Conservation (phyloP, 64 coral and sea anemone genomes). For the Stylophora pistillata region DNA sequence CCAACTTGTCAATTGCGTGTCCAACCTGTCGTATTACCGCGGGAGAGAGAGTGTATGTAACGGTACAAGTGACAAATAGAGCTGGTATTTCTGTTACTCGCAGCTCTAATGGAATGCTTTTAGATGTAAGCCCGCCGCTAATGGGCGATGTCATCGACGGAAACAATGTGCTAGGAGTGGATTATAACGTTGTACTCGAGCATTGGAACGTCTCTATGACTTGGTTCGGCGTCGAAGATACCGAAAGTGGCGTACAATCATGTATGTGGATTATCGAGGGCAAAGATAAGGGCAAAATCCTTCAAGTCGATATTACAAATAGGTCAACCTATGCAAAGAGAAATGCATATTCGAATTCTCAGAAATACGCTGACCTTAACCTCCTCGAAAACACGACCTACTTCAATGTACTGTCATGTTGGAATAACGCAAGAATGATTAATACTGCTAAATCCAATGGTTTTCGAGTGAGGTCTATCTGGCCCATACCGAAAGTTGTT, state of each 20-base stretch:
- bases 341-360: conserved; percentile 7
- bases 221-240: conserved; percentile 82
- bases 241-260: conserved; percentile 61
- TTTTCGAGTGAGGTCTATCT: conserved; percentile 66
- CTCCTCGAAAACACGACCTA: conserved; percentile 19
- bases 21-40: conserved; percentile 25
- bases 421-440: conserved; percentile 54
- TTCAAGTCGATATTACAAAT: conserved; percentile 8
- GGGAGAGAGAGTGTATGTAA: conserved; percentile 64
- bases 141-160: conserved; percentile 72
- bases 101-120: conserved; percentile 73
- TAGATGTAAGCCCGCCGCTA: conserved; percentile 60
- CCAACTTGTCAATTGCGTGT: conserved; percentile 42
- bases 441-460: conserved; percentile 56
- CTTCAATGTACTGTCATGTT: conserved; percentile 59
- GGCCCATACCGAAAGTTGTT: conserved; percentile 67
- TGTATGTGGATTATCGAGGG: conserved; percentile 61
- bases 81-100: conserved; percentile 48
- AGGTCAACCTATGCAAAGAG: conserved; percentile 19
- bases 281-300: background rate
- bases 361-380: conserved; percentile 34
- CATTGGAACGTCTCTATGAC: conserved; percentile 67
- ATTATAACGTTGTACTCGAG: conserved; percentile 47
- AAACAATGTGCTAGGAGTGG: conserved; percentile 10
- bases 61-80: conserved; percentile 60